These are phyloP conservation scores for Caenorhabditis parvicauda DNA, from an alignment of 2,888 invertebrate genomes.

Conservation along the genomic window DNA sequence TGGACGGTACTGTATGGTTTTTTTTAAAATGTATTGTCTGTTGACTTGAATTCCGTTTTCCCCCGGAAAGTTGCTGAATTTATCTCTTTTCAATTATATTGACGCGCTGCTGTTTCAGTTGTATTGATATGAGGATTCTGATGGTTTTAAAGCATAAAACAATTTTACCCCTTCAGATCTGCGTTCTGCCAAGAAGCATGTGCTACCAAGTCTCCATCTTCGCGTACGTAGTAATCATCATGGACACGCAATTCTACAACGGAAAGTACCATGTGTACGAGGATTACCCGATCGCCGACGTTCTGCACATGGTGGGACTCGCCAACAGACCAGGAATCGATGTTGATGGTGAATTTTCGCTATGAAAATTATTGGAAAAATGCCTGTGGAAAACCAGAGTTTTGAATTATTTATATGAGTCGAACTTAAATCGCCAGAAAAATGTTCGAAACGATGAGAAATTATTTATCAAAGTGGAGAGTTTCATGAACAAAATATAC, in stretches of 20 bases:
- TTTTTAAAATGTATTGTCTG: background rate
- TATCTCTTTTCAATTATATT: too few relatives aligned
- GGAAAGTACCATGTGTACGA: constrained; percentile 80
- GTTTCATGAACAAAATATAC: background rate
- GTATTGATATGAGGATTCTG: background rate
- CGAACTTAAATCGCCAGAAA: too few relatives aligned
- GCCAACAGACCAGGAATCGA: constrained; percentile 90
- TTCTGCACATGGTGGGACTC: constrained; percentile 93
- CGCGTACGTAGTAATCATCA: constrained; percentile 89
- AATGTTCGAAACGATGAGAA: too few relatives aligned
- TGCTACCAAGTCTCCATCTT: constrained; percentile 86
- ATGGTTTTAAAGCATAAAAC: too few relatives aligned
- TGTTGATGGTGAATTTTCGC: constrained; percentile 84
- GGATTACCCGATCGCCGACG: constrained; percentile 94
- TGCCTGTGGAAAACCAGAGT: too few relatives aligned
- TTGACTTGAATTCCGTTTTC: background rate
- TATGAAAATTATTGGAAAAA: too few relatives aligned
- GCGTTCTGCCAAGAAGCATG: constrained; percentile 86
- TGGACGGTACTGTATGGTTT: too few relatives aligned
- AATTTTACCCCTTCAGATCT: constrained; percentile 71
- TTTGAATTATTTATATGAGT: too few relatives aligned
- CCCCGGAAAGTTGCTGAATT: too few relatives aligned
- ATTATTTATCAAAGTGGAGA: background rate
- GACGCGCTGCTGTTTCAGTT: too few relatives aligned
- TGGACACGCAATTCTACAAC: constrained; percentile 90